Evolutionary conservation across 2,113 vertebrate species (phyloP), one percentile per base, ranked within the genome.

Genomic region (Rhea pennata): DNA sequence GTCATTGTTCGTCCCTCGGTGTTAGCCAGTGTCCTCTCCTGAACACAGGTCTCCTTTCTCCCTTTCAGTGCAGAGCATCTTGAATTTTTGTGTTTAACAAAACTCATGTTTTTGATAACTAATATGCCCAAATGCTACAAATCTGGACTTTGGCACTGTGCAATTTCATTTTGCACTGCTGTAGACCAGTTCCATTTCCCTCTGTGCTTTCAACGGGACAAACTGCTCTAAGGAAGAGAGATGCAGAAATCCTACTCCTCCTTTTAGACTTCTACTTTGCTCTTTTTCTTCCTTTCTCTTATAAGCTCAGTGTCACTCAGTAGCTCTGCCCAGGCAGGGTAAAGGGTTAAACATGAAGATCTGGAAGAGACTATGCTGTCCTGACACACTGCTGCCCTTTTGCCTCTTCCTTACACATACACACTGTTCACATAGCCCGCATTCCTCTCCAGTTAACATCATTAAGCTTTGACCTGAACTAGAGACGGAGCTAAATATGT

Each of bases 401-500:
- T 80, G 78, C 90, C 92, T 96, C 88, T 89, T 93, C 86, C 90
- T 94, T 80, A 62, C 86, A 69, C 85, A 96, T 29, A 76, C 64
- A 75, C 51, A 3, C 84, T 91, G 92, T 83, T 94, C 89, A 73
- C 94, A 96, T 76, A 76, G 71, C 64, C 94, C 69, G 79, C 92
- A 95, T 96, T 96, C 87, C 93, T 94, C 80, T 91, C 84, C 69
- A 87, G 91, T 98, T 96, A 95, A 93, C 95, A 93, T 84, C 76
- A 97, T 93, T 95, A 82, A 92, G 87, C 84, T 94, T 88, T 95
- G 96, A 95, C 84, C 93, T 80, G 81, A 97, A 81, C 94, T 73
- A 95, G 95, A 98, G 83, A 93, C 4, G n/a, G 93, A 96, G 90
- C 95, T 96, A 96, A 96, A 93, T 84, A 92, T 84, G 90, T 96